Base-by-base conservation (phyloP, 2,888 invertebrate genomes). In the Barypeithes pellucidus region DNA sequence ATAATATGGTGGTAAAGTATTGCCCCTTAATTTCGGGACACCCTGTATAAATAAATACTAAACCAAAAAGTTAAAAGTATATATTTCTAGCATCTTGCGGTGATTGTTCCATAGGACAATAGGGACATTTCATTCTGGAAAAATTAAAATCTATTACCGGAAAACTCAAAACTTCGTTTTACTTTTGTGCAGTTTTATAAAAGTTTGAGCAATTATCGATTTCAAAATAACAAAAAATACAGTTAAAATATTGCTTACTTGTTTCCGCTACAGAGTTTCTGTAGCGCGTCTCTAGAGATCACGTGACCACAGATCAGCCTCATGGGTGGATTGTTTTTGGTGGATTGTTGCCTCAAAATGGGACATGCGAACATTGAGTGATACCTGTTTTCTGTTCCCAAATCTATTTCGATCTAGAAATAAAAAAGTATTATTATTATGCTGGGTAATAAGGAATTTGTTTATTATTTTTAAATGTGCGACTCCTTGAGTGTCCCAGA, bases 281-380 rank as follows among this genome's bases (percentile, higher is more conserved):
- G 95, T 78, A 99, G 90, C 52, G 99, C 99, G 88, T 99, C 99
- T 78, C 95, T 90, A 2, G 98, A 98, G 82, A 99, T 99, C 75
- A 99, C 98, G 88, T 99, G 99, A 2, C 99, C 99, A 87, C 99
- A 99, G 2, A 95, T 92, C 75, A 99, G 89, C 77, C 97, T 90
- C 94, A 99, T 98, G 14, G 99, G 99, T 69, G 99, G 99, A 89
- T 99, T 99, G 79, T 91, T 91, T 79, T 97, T 97, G 0, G 96
- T 95, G 52, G 96, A 96, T 86, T 99, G 99, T 84, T 98, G 98
- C 67, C 98, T 91, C 75, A 99, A 89, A 82, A 99, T 99, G 8
- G 99, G 99, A 86, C 99, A 99, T 20, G 99, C 98, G 88, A 99
- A 99, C 83, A 98, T 95, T 5, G 98, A 99, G 88, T 99, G 99